A percentile compares a stretch with the other conserved stretches of the same genome.
phyloP scores from a whole-genome alignment of 2,888 invertebrate genomes.

The Aspidiotus rigidus region DNA sequence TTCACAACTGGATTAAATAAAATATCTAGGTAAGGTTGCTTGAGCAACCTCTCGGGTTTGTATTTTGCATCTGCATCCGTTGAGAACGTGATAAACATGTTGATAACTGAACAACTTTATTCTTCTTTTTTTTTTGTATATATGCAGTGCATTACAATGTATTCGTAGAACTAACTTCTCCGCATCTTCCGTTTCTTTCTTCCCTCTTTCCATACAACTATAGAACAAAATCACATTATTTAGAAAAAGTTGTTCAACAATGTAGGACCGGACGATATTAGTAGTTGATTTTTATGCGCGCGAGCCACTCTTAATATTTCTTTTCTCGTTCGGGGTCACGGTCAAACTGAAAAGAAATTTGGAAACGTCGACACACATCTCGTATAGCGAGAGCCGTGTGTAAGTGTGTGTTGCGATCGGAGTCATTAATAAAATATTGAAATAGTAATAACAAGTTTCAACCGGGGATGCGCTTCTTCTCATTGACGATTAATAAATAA shows the following conservation, averaged over 20 bases:
- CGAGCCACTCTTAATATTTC: too few relatives aligned
- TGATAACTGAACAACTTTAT: conserved; percentile 32
- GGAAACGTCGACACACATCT: too few relatives aligned
- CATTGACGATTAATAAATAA: too few relatives aligned
- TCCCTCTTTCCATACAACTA: neutral
- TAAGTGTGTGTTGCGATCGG: too few relatives aligned
- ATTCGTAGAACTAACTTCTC: conserved; percentile 5
- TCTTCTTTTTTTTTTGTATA: neutral
- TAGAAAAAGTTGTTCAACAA: conserved; percentile 6
- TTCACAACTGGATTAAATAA: conserved; percentile 32
- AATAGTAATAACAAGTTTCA: too few relatives aligned
- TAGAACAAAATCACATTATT: too few relatives aligned
- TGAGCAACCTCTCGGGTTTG: conserved; percentile 28
- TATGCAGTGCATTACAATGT: neutral
- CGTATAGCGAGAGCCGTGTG: too few relatives aligned
- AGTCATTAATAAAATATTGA: too few relatives aligned
- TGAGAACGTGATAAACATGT: conserved; percentile 30
- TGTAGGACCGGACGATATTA: neutral
- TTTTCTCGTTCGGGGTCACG: too few relatives aligned
- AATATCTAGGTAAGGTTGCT: conserved; percentile 28
- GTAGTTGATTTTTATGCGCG: too few relatives aligned
- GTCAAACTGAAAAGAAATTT: too few relatives aligned
- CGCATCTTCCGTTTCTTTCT: neutral
- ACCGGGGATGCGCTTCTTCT: too few relatives aligned
- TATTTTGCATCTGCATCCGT: conserved; percentile 19